phyloP scores from a whole-genome alignment of 2,113 vertebrate species.

The Scomber japonicus region DNA sequence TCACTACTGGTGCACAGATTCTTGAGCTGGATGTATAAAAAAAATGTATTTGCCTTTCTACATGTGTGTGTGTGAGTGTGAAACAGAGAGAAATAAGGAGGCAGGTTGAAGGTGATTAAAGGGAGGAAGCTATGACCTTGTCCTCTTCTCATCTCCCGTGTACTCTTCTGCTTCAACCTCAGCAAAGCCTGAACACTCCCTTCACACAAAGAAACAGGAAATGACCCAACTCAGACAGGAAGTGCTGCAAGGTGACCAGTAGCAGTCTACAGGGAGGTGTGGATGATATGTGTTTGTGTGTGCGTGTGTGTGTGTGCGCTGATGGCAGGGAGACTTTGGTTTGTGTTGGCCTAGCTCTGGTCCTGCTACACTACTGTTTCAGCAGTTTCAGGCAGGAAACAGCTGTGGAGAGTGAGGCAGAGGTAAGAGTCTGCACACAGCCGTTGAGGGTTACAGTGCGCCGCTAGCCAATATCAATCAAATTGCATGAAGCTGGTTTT shows the following conservation, averaged over 20 bases:
- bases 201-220: conserved; percentile 77
- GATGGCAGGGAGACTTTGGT: conserved; percentile 47
- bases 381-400: conserved; percentile 87
- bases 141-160: conserved; percentile 41
- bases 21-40: conserved; percentile 20
- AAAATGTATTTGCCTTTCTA: background rate
- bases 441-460: conserved; percentile 76
- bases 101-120: conserved; percentile 47
- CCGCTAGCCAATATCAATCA: conserved; percentile 79
- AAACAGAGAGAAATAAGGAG: background rate
- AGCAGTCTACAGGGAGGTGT: conserved; percentile 67
- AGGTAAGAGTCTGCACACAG: conserved; percentile 68
- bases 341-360: conserved; percentile 74
- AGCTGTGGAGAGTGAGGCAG: conserved; percentile 81
- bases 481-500: conserved; percentile 56
- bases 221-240: conserved; percentile 84
- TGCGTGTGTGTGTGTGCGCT: conserved; percentile 36
- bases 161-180: conserved; percentile 45
- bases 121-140: conserved; percentile 58
- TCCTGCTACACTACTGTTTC: conserved; percentile 75
- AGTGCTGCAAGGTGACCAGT: conserved; percentile 86
- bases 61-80: background rate
- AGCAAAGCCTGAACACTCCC: conserved; percentile 46
- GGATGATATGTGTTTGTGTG: conserved; percentile 17
- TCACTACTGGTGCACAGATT: conserved; percentile 52